phyloP scores from a whole-genome alignment of 1,140 invertebrate species.

The Drosophila tani region DNA sequence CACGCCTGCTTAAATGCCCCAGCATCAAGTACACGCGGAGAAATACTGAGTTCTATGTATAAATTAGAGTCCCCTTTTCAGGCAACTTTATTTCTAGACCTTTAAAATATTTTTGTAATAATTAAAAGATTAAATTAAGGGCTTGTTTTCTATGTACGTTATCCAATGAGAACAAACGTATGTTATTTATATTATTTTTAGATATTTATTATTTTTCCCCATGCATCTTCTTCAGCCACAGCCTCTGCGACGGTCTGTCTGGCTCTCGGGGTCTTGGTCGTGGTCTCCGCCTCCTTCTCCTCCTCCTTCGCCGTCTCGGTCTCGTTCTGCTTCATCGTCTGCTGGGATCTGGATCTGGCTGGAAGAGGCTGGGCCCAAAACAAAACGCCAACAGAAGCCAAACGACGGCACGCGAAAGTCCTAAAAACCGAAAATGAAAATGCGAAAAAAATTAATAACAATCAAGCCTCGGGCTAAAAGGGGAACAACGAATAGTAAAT shows the following conservation, averaged over 20 bases:
- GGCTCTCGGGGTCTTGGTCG: slow-evolving; percentile 60
- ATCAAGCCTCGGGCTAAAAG: slow-evolving; percentile 13
- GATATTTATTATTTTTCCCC: background rate
- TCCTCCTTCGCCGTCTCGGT: slow-evolving; percentile 1
- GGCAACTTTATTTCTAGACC: background rate
- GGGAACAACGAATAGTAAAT: background rate
- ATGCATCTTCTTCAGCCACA: slow-evolving; percentile 14
- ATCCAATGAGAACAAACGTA: too few species aligned
- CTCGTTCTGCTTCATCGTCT: slow-evolving; percentile 32
- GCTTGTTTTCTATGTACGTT: too few species aligned
- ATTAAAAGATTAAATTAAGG: background rate
- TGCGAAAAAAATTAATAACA: slow-evolving; percentile 77
- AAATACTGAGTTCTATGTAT: background rate
- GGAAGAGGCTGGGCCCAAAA: slow-evolving; percentile 50
- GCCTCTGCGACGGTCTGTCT: slow-evolving; percentile 69
- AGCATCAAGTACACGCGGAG: slow-evolving; percentile 5
- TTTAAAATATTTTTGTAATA: background rate
- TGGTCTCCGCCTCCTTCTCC: slow-evolving; percentile 16
- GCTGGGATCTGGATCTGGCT: slow-evolving; percentile 55
- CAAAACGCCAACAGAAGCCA: slow-evolving; percentile 66
- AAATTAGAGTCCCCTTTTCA: background rate
- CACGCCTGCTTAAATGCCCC: slow-evolving; percentile 69
- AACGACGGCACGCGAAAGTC: slow-evolving; percentile 79
- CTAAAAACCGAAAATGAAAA: slow-evolving; percentile 75
- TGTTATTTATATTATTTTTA: too few species aligned